Evolutionary conservation across 2,888 invertebrate genomes (phyloP).

Genomic region (Lepidocyrtoides sp.): DNA sequence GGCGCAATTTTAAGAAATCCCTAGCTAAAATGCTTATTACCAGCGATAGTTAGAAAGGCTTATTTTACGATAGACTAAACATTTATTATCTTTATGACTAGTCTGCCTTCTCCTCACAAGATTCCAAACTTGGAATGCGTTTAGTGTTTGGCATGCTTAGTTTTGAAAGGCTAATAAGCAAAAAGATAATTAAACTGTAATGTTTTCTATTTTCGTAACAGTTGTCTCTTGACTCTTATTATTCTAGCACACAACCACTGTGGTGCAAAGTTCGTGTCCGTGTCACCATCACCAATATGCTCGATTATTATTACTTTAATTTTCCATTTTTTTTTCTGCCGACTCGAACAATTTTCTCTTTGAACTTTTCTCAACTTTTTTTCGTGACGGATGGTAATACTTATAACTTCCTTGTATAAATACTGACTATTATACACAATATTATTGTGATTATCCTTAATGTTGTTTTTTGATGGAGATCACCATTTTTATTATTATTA

Average conservation of each 20-base stretch:
- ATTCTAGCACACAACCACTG: background rate
- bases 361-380: background rate
- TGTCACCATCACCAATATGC: background rate
- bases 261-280: background rate
- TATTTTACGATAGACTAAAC: no score
- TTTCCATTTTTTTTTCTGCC: no score
- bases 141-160: no score
- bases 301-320: no score
- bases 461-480: conserved; percentile 46
- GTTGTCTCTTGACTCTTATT: no score
- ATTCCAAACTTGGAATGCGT: no score
- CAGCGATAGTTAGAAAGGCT: no score
- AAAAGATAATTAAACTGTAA: background rate
- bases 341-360: background rate
- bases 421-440: background rate
- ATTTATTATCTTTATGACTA: no score
- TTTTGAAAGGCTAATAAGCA: no score
- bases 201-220: background rate
- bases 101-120: no score
- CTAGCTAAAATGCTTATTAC: background rate
- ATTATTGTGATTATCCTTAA: background rate
- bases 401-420: background rate
- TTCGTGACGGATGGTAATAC: conserved; percentile 2
- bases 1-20: conserved; percentile 1
- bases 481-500: background rate